Base-by-base conservation (phyloP, 2,113 vertebrate genomes). In the Phylloscopus trochiloides region DNA sequence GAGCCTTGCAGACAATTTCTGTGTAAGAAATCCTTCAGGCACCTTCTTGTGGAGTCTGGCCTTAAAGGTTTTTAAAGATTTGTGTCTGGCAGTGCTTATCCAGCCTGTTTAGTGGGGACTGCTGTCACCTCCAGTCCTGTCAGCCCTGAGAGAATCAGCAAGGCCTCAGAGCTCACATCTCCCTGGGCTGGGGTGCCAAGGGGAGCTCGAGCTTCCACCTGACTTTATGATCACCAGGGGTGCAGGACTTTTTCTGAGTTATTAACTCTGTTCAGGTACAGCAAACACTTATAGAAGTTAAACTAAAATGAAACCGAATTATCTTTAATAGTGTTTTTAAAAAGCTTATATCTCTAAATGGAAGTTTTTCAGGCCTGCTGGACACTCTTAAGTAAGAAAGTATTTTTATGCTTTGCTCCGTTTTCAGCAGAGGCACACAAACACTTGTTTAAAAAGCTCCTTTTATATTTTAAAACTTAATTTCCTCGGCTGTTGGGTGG, bases 271-370 rank as follows among this genome's bases (percentile, higher is more conserved):
- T 14, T 32, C 10, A 40, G 55, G 13, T n/a, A 20, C 38, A 66
- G 42, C 20, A 66, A 58, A 21, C 3, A 1, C 11, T 38, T n/a
- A 1, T 0, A 16, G 31, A 38, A 36, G 14, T 7, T 17, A 22
- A 66, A 31, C 9, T 14, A 20, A 61, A 79, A 51, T 10, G 0
- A 76, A 92, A 42, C 5, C 0, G 17, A 38, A 34, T 86, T 24
- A 12, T 10, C 31, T 57, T 34, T 8, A 5, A 65, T 5, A 48
- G 6, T 5, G 4, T 19, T 77, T 61, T 42, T 12, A 7, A 32
- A 86, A 86, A 45, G 14, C 18, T 26, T 6, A 0, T 45, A 7
- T 66, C n/a, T 42, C 38, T 20, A 55, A 52, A 54, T 5, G 8
- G 38, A 17, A 57, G 12, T 5, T 57, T 61, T 59, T 29, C 21